A percentile compares a stretch with the other conserved stretches of the same genome.
Evolutionary conservation across 1,140 invertebrate species (phyloP).

Genomic region (Nixonia krombeini): DNA sequence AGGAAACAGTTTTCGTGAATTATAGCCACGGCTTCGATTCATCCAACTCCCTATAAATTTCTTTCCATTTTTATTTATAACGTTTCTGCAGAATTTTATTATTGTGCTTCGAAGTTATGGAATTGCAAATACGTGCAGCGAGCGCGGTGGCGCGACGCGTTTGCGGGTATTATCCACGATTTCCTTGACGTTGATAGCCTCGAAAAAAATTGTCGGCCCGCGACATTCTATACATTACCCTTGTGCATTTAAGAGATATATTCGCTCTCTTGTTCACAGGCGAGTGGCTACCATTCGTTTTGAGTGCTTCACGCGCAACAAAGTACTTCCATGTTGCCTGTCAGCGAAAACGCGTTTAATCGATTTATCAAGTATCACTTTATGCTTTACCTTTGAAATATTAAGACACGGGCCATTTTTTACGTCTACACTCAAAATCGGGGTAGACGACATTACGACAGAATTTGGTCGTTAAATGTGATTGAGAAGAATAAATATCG

Average conservation of each 20-base stretch:
- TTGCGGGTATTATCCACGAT: too few species aligned
- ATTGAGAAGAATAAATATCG: too few species aligned
- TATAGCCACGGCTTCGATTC: not conserved
- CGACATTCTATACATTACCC: not conserved
- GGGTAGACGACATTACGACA: not conserved
- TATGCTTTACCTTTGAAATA: conserved; percentile 7
- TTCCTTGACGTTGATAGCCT: too few species aligned
- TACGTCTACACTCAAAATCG: not conserved
- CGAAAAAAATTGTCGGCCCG: conserved; percentile 4
- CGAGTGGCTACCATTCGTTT: conserved; percentile 1
- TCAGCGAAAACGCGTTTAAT: conserved; percentile 2
- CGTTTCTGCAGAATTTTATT: not conserved
- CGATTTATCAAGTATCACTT: conserved; percentile 13
- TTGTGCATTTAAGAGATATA: conserved; percentile 1
- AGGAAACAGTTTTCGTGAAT: not conserved
- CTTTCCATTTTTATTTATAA: not conserved
- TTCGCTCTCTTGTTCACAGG: not conserved
- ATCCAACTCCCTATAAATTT: not conserved
- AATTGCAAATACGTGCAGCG: too few species aligned
- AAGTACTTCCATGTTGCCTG: conserved; percentile 3
- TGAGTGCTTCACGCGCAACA: conserved; percentile 3
- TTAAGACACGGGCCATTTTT: conserved; percentile 1
- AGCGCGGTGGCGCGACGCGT: too few species aligned
- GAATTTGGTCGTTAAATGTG: too few species aligned
- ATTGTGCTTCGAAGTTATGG: not conserved